Evolutionary conservation across 2,113 vertebrate species (phyloP), one percentile per base, ranked within the genome.

Genomic region (Scolopax mira): DNA sequence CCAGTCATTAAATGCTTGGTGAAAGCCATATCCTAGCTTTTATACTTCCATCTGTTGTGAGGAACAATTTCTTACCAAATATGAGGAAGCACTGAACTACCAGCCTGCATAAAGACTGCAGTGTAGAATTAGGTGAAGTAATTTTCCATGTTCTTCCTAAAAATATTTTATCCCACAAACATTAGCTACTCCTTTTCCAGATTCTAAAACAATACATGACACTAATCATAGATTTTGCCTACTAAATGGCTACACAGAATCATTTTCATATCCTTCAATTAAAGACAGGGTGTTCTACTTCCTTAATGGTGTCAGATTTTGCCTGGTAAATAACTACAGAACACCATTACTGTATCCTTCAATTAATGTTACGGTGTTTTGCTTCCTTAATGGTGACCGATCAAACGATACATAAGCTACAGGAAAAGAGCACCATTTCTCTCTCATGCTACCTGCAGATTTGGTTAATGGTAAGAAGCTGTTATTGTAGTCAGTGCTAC

Each of bases 211-310:
- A 89, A 85, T 78, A 96, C 2, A 3, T 81, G 72, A 90, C 57
- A 23, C 57, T 79, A 67, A 95, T 79, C 83, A 81, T 25, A 78
- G 79, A 74, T 80, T 86, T 88, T 87, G 30, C 72, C 88, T 69
- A 42, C 44, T 55, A 55, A 77, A 94, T 4, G 4, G 49, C 79
- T 80, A 81, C 85, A 94, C 92, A 92, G 35, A 71, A 80, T 60
- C 58, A 61, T 79, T 88, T 85, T 41, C 46, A 69, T 27, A 94
- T 67, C 85, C 85, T 94, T 89, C 80, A 79, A 85, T 89, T 93
- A 94, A 83, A 79, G 85, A 78, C 73, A 89, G 74, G 33, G 88
- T 54, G 80, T 92, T 95, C 77, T 79, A 18, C 73, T 97, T 95
- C 93, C 92, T 93, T 72, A 64, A 31, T 2, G 9, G 37, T 25